Evolutionary conservation across 2,888 invertebrate genomes (phyloP).

Genomic region (Heliconius hortense): DNA sequence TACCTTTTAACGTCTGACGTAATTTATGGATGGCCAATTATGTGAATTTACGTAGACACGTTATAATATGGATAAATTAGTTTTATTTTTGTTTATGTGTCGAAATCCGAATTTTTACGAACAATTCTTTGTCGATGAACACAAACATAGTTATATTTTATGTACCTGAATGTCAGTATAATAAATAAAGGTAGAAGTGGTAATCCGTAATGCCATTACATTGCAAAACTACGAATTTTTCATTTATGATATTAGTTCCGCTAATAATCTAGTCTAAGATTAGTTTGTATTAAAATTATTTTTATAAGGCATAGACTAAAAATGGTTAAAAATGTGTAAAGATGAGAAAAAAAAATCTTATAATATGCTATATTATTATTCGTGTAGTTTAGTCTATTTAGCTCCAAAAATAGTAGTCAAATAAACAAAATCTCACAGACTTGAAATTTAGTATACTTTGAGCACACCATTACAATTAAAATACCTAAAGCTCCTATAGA

Average conservation of each 20-base stretch:
- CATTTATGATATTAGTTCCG: conserved; percentile 18
- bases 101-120: conserved; percentile 37
- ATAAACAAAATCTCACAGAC: not conserved
- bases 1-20: not conserved
- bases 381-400: not conserved
- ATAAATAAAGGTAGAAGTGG: conserved; percentile 21
- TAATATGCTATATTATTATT: not conserved
- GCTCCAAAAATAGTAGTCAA: not conserved
- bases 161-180: conserved; percentile 59
- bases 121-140: conserved; percentile 39
- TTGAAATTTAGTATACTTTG: not conserved
- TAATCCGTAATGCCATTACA: conserved; percentile 23
- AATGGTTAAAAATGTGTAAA: not conserved
- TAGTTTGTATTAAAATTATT: conserved; percentile 1
- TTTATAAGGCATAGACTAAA: not conserved
- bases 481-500: too few relatives aligned
- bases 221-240: conserved; percentile 17
- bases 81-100: conserved; percentile 7
- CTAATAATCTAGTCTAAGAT: conserved; percentile 14
- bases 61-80: conserved; percentile 2
- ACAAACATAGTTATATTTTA: conserved; percentile 50
- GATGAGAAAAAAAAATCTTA: not conserved
- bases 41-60: conserved; percentile 27
- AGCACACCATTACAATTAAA: not conserved
- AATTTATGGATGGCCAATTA: not conserved